Evolutionary conservation across 2,888 invertebrate species (phyloP).

Genomic region (Hemicrepidius hirtus): DNA sequence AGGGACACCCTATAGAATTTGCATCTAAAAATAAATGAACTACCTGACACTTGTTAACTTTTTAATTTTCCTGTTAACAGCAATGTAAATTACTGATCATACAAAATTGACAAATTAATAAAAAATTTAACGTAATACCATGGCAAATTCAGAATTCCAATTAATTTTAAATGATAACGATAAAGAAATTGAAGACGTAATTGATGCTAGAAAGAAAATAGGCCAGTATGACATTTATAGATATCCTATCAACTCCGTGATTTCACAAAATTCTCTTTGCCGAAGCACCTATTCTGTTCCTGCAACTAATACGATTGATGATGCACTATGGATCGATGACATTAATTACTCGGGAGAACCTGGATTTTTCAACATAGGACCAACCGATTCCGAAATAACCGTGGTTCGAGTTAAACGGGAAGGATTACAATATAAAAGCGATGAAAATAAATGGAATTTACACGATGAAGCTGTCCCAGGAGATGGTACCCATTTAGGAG

Average conservation of each 20-base stretch:
- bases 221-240: constrained; percentile 67
- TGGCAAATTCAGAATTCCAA: constrained; percentile 31
- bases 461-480: constrained; percentile 73
- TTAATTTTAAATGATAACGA: constrained; percentile 17
- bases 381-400: constrained; percentile 78
- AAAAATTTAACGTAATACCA: not conserved
- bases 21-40: too few relatives aligned
- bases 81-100: not conserved
- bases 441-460: constrained; percentile 71
- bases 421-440: constrained; percentile 65
- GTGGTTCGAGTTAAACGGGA: constrained; percentile 74
- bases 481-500: constrained; percentile 75
- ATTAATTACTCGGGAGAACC: constrained; percentile 43
- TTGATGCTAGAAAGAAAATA: constrained; percentile 66
- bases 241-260: constrained; percentile 49
- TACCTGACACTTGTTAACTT: too few relatives aligned
- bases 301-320: constrained; percentile 56
- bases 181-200: constrained; percentile 69
- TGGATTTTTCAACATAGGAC: constrained; percentile 69
- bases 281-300: constrained; percentile 64
- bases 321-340: constrained; percentile 60
- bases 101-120: not conserved
- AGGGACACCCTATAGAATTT: too few relatives aligned
- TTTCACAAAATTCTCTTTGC: constrained; percentile 50
- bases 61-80: not conserved